These are phyloP conservation scores for Drosophila elegans DNA, from an alignment of 1,140 invertebrate species.

Conservation along the genomic window DNA sequence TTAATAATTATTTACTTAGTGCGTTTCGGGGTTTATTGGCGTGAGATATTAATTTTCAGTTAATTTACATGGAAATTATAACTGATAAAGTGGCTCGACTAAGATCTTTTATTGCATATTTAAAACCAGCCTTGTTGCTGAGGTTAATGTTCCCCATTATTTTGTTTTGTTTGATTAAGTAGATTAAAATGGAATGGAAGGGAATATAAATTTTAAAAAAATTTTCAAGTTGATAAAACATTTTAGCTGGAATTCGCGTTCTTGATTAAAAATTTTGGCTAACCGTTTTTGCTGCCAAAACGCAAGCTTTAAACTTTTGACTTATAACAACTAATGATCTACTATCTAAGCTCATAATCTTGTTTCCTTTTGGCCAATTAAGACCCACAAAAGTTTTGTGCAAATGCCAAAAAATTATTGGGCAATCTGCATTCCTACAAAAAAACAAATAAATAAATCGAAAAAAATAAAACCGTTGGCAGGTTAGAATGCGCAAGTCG, in stretches of 20 bases:
- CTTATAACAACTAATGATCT: constrained; percentile 22
- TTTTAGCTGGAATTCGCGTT: too few relatives aligned
- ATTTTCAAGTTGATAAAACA: background rate
- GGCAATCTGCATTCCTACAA: constrained; percentile 17
- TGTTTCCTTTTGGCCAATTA: constrained; percentile 43
- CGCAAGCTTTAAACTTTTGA: constrained; percentile 5
- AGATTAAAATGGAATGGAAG: background rate
- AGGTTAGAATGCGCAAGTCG: constrained; percentile 31
- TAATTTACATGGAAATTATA: constrained; percentile 47
- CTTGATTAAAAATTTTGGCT: too few relatives aligned
- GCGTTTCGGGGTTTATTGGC: constrained; percentile 4
- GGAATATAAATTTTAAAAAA: background rate
- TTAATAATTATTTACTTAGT: constrained; percentile 39
- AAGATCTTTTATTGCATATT: constrained; percentile 11
- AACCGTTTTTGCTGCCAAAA: background rate
- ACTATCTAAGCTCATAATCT: constrained; percentile 37
- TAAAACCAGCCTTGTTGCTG: constrained; percentile 14
- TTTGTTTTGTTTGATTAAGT: constrained; percentile 16
- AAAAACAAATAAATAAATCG: constrained; percentile 7
- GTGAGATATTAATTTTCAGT: constrained; percentile 13
- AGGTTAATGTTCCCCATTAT: constrained; percentile 19
- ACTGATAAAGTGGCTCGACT: constrained; percentile 54
- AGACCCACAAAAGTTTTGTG: constrained; percentile 21
- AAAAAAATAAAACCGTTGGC: constrained; percentile 25
- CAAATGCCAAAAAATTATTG: constrained; percentile 35